Evolutionary conservation across 2,888 invertebrate genomes (phyloP).

Genomic region (Drosophila neonasuta): DNA sequence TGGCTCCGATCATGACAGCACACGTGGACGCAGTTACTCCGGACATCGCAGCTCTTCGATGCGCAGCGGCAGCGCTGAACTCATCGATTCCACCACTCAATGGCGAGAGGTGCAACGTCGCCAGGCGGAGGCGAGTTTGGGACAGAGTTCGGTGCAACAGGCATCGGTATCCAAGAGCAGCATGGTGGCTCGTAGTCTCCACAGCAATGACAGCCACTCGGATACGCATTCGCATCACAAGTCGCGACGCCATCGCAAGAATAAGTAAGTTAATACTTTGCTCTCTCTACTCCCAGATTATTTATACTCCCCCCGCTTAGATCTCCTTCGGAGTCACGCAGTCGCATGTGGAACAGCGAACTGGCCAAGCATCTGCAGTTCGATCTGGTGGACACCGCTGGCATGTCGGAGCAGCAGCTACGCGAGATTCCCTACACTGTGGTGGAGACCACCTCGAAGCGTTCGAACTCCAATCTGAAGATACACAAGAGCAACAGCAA

Average conservation of each 20-base stretch:
- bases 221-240: slow-evolving; percentile 84
- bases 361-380: slow-evolving; percentile 93
- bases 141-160: slow-evolving; percentile 85
- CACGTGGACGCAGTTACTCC: slow-evolving; percentile 82
- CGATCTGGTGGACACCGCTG: slow-evolving; percentile 92
- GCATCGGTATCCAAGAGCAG: slow-evolving; percentile 87
- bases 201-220: slow-evolving; percentile 84
- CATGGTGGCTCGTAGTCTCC: slow-evolving; percentile 81
- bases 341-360: slow-evolving; percentile 88
- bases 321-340: slow-evolving; percentile 88
- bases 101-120: slow-evolving; percentile 94
- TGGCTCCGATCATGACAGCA: slow-evolving; percentile 89
- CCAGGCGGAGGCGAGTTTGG: slow-evolving; percentile 84
- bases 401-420: slow-evolving; percentile 93
- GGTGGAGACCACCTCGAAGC: slow-evolving; percentile 86
- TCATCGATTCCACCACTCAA: slow-evolving; percentile 93
- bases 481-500: slow-evolving; percentile 82
- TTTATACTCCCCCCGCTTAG: slow-evolving; percentile 71
- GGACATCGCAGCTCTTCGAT: slow-evolving; percentile 82
- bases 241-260: slow-evolving; percentile 84
- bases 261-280: slow-evolving; percentile 82
- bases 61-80: slow-evolving; percentile 84
- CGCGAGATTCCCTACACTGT: slow-evolving; percentile 95
- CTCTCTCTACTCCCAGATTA: neutral
- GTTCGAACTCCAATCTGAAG: slow-evolving; percentile 81